A percentile compares a stretch with the other conserved stretches of the same genome.
These are phyloP conservation scores for Emmelina monodactyla DNA, from an alignment of 2,888 invertebrate species.

Conservation along the genomic window DNA sequence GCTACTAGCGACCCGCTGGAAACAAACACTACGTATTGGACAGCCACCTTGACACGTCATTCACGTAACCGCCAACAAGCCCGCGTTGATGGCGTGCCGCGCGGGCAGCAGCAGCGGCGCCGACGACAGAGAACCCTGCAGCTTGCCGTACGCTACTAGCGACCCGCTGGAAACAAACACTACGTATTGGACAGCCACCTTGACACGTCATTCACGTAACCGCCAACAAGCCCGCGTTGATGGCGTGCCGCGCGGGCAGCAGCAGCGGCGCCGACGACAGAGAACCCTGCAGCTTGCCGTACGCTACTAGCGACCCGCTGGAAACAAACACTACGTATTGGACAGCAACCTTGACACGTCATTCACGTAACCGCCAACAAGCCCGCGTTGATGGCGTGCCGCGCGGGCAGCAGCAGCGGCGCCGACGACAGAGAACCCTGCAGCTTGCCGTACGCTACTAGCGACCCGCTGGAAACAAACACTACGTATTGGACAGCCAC, in stretches of 20 bases:
- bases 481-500: no score
- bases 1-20: constrained; percentile 85
- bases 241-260: constrained; percentile 81
- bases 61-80: constrained; percentile 71
- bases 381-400: constrained; percentile 78
- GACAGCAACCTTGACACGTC: no score
- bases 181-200: no score
- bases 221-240: constrained; percentile 74
- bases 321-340: no score
- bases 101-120: constrained; percentile 85
- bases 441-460: constrained; percentile 90
- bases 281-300: constrained; percentile 87
- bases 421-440: constrained; percentile 82
- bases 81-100: constrained; percentile 78
- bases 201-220: no score
- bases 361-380: constrained; percentile 72
- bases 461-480: constrained; percentile 79
- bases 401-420: constrained; percentile 82
- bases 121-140: constrained; percentile 82
- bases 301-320: constrained; percentile 88
- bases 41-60: no score
- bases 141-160: constrained; percentile 87
- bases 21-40: no score
- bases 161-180: constrained; percentile 82
- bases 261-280: constrained; percentile 82